Conservation (phyloP, 1,140 invertebrate species). For the Drosophila parvula region DNA sequence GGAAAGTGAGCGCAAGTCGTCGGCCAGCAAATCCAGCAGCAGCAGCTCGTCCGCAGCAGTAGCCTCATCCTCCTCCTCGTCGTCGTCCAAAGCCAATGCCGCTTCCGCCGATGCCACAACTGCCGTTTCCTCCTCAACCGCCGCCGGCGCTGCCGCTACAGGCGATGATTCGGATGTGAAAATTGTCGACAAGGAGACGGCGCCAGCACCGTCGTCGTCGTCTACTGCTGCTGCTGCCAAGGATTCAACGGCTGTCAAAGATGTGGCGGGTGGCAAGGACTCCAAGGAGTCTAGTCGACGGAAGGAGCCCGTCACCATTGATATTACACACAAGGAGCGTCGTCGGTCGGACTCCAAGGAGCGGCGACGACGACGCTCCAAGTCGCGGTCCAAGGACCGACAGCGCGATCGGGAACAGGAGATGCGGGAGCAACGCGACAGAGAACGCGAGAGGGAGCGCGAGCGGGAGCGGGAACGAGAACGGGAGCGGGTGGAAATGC, state of each 20-base stretch:
- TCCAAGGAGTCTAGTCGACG: conserved; percentile 34
- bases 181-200: conserved; percentile 44
- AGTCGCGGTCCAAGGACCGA: conserved; percentile 84
- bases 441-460: conserved; percentile 83
- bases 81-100: neutral
- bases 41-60: neutral
- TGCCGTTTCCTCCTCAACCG: neutral
- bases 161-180: conserved; percentile 34
- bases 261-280: neutral
- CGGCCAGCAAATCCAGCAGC: conserved; percentile 36
- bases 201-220: neutral
- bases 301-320: conserved; percentile 51
- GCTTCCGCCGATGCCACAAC: neutral
- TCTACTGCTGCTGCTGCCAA: neutral
- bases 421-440: conserved; percentile 62
- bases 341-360: conserved; percentile 65
- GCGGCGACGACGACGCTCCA: conserved; percentile 71
- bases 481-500: conserved; percentile 75
- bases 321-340: conserved; percentile 79
- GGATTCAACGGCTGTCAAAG: neutral
- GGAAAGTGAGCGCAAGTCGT: conserved; percentile 84
- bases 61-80: neutral
- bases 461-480: conserved; percentile 84
- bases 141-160: conserved; percentile 8
- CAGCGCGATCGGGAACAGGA: conserved; percentile 83